phyloP scores from a whole-genome alignment of 2,888 invertebrate genomes.

The Hirtodrosophila histrioides region DNA sequence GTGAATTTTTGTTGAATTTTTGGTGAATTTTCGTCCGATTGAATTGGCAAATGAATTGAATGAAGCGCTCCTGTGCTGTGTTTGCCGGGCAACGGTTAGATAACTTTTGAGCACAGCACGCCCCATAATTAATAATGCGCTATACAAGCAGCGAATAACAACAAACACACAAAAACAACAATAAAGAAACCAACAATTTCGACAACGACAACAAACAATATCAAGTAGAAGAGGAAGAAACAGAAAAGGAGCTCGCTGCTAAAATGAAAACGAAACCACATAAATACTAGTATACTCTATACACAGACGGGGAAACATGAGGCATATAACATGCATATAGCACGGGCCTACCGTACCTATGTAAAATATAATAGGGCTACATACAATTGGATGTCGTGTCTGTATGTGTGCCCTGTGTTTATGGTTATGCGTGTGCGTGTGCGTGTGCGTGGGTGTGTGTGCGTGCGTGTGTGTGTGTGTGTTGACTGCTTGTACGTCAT shows the following conservation, averaged over 20 bases:
- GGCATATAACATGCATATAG: neutral
- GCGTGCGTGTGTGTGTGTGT: conserved; percentile 24
- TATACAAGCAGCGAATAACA: conserved; percentile 51
- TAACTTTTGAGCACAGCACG: conserved; percentile 66
- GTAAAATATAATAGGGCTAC: conserved; percentile 37
- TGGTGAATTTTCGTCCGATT: neutral
- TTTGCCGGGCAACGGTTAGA: conserved; percentile 70
- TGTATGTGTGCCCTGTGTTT: conserved; percentile 4
- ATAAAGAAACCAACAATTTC: conserved; percentile 1
- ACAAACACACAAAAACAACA: conserved; percentile 12
- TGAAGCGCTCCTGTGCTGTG: conserved; percentile 18
- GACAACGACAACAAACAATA: neutral
- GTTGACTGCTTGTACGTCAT: conserved; percentile 47
- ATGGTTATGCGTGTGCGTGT: conserved; percentile 20
- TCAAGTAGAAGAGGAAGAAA: conserved; percentile 10
- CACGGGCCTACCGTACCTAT: neutral
- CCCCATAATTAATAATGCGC: conserved; percentile 75
- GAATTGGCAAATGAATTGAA: conserved; percentile 5
- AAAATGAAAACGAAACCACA: conserved; percentile 59
- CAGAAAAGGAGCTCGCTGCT: conserved; percentile 31
- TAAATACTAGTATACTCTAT: neutral
- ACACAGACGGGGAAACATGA: neutral
- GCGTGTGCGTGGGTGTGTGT: conserved; percentile 14
- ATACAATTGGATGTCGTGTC: conserved; percentile 31
- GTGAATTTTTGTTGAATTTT: conserved; percentile 1